phyloP scores from a whole-genome alignment of 2,888 invertebrate species.

The Morpho achilles region DNA sequence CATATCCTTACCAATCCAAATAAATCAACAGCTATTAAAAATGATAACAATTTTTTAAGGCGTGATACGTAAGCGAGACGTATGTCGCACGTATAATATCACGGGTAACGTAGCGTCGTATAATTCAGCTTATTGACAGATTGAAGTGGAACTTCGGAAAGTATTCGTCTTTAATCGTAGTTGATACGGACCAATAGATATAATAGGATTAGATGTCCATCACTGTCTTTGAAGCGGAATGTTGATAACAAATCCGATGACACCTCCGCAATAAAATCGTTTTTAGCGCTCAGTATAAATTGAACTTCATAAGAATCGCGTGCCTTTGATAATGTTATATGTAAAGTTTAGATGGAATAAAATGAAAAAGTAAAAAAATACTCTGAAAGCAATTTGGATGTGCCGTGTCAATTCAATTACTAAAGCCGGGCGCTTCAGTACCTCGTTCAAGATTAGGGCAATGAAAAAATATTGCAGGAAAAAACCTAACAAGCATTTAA shows the following conservation, averaged over 20 bases:
- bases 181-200: constrained; percentile 36
- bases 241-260: constrained; percentile 13
- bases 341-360: constrained; percentile 29
- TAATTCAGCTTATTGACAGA: constrained; percentile 33
- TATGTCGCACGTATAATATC: background rate
- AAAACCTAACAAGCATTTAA: constrained; percentile 45
- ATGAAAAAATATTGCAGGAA: constrained; percentile 60
- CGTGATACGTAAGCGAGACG: no score
- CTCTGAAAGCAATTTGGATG: constrained; percentile 47
- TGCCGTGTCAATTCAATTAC: constrained; percentile 53
- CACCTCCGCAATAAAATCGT: constrained; percentile 35
- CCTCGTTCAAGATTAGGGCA: constrained; percentile 49
- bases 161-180: constrained; percentile 21
- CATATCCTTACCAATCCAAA: no score
- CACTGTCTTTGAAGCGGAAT: constrained; percentile 27
- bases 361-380: constrained; percentile 46
- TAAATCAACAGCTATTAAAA: no score
- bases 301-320: constrained; percentile 27
- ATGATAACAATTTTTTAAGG: no score
- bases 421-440: constrained; percentile 40
- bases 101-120: background rate
- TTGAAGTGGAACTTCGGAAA: constrained; percentile 40
- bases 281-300: constrained; percentile 16
- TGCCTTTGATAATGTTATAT: constrained; percentile 25
- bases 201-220: constrained; percentile 45